These are phyloP conservation scores for Ficedula albicollis DNA, from an alignment of 2,797 vertebrate genomes.

Conservation along the genomic window DNA sequence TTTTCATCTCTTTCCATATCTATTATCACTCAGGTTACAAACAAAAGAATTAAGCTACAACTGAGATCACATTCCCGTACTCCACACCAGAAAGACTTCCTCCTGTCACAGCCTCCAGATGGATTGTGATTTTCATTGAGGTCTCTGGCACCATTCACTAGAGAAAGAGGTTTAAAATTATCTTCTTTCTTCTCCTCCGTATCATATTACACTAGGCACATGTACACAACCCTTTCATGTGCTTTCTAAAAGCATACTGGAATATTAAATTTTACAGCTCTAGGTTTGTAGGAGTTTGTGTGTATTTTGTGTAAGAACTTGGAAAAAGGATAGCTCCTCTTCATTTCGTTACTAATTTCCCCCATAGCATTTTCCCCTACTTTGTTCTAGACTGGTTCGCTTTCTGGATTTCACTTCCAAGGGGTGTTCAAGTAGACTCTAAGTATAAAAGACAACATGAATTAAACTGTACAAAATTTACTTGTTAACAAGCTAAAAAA, in stretches of 20 bases:
- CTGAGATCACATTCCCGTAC: neutral
- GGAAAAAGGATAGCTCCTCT: neutral
- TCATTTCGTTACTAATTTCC: neutral
- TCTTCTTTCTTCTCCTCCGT: neutral
- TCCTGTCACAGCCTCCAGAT: neutral
- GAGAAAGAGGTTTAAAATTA: neutral
- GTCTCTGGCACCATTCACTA: neutral
- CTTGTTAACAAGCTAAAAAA: neutral
- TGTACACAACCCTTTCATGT: neutral
- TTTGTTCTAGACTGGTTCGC: neutral
- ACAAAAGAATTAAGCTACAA: neutral
- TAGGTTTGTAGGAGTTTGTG: neutral
- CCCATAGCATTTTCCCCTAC: neutral
- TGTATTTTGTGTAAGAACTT: neutral
- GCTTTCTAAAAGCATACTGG: neutral
- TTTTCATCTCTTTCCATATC: neutral
- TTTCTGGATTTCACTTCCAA: neutral
- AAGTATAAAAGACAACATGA: neutral
- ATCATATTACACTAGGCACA: neutral
- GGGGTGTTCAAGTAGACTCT: neutral
- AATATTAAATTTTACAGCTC: neutral
- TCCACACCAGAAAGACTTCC: neutral
- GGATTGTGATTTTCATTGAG: neutral
- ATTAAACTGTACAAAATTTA: neutral
- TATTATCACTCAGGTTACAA: neutral